These are phyloP conservation scores for Kryptopterus vitreolus DNA, from an alignment of 2,797 vertebrate genomes.

Conservation along the genomic window DNA sequence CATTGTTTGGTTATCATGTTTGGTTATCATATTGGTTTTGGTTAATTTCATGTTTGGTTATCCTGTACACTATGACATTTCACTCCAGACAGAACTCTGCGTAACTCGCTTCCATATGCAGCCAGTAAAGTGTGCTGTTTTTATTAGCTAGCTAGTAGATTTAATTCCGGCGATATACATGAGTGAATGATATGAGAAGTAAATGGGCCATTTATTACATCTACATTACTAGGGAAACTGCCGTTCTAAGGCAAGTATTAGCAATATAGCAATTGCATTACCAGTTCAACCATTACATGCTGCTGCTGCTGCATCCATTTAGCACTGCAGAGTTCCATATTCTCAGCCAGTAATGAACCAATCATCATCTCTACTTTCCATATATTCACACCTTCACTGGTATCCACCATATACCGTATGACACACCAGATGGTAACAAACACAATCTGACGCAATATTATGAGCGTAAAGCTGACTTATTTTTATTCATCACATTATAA, in stretches of 20 bases:
- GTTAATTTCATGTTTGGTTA: no score
- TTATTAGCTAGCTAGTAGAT: not conserved
- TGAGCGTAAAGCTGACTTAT: not conserved
- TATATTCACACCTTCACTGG: not conserved
- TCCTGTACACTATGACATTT: no score
- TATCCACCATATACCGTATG: not conserved
- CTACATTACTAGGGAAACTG: not conserved
- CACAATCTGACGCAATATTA: not conserved
- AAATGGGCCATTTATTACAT: not conserved
- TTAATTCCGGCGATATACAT: not conserved
- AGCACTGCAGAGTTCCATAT: not conserved
- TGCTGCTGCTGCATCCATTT: not conserved
- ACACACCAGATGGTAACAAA: not conserved
- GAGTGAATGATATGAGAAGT: no score
- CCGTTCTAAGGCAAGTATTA: not conserved
- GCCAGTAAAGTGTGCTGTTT: not conserved
- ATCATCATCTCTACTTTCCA: not conserved
- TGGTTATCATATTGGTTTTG: no score
- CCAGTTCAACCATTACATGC: no score
- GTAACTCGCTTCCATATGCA: not conserved
- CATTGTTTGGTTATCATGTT: no score
- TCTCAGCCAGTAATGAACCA: not conserved
- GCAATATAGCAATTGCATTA: not conserved
- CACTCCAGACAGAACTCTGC: no score
- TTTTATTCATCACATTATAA: not conserved